Conservation (phyloP, 2,888 invertebrate species). For the Scaptomyza parva region DNA sequence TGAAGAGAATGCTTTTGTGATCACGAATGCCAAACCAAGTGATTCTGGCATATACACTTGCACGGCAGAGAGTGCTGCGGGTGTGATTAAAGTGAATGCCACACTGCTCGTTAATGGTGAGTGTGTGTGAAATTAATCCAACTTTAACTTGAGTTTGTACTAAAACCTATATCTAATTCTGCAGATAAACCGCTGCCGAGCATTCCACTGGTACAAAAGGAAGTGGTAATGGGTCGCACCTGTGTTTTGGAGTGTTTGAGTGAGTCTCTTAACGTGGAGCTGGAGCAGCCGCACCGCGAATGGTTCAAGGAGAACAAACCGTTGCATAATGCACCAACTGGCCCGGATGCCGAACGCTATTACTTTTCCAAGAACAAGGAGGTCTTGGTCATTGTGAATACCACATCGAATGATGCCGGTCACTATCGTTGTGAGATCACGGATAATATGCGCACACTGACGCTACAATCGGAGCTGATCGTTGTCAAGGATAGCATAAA, state of each 20-base stretch:
- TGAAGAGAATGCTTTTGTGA: constrained; percentile 95
- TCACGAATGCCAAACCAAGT: constrained; percentile 93
- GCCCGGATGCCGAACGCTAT: constrained; percentile 88
- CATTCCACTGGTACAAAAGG: constrained; percentile 89
- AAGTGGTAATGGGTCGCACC: constrained; percentile 92
- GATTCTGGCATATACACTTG: constrained; percentile 98
- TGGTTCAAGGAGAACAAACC: constrained; percentile 94
- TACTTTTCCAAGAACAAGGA: constrained; percentile 95
- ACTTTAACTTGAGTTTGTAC: background rate
- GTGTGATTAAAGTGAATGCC: constrained; percentile 93
- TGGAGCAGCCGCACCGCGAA: constrained; percentile 83
- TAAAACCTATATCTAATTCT: background rate
- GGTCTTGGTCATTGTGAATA: constrained; percentile 93
- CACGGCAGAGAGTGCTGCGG: constrained; percentile 95
- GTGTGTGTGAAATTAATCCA: background rate
- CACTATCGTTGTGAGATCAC: constrained; percentile 95
- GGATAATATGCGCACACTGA: constrained; percentile 86
- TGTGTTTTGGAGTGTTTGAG: constrained; percentile 92
- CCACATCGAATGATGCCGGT: constrained; percentile 91
- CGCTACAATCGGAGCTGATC: constrained; percentile 75
- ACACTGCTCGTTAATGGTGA: constrained; percentile 89
- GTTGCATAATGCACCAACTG: constrained; percentile 85
- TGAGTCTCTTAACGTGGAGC: constrained; percentile 88
- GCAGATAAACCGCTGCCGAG: constrained; percentile 94
- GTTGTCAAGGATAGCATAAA: constrained; percentile 77